A percentile compares a stretch with the other conserved stretches of the same genome.
Conservation (phyloP, 2,113 vertebrate species). For the Orycteropus afer region DNA sequence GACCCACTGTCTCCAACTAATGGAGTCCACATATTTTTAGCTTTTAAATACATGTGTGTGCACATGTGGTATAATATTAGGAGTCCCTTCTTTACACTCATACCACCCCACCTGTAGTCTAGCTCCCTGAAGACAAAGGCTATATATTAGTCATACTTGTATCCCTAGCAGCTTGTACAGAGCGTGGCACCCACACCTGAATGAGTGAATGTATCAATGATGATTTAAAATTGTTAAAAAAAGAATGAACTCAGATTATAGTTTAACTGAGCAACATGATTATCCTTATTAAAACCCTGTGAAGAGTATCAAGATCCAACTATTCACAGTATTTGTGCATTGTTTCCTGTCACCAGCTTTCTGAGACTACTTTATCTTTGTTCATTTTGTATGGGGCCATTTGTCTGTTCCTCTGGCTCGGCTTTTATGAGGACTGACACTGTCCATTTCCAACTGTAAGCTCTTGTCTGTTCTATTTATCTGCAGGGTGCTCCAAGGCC, state of each 20-base stretch:
- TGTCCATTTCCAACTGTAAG: not conserved
- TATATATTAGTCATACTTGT: rapidly evolving
- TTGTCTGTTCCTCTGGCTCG: not conserved
- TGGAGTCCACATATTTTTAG: not conserved
- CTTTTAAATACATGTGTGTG: not conserved
- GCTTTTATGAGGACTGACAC: not conserved
- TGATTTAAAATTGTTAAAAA: not conserved
- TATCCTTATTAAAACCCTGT: not conserved
- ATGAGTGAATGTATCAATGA: not conserved
- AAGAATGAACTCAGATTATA: not conserved
- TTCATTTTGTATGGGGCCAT: not conserved
- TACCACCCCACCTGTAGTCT: not conserved
- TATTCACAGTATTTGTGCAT: not conserved
- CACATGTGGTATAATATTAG: not conserved
- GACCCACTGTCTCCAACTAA: not conserved
- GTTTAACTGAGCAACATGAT: not conserved
- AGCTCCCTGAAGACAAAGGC: not conserved
- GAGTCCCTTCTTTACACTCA: not conserved
- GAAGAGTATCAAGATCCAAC: not conserved
- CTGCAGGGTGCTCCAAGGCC: not conserved
- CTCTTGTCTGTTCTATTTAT: not conserved
- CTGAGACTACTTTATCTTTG: not conserved
- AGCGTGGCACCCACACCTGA: not conserved
- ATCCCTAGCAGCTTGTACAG: not conserved
- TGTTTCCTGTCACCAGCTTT: not conserved